phyloP scores from a whole-genome alignment of 2,888 invertebrate genomes.

The Chaetoderma sp. region DNA sequence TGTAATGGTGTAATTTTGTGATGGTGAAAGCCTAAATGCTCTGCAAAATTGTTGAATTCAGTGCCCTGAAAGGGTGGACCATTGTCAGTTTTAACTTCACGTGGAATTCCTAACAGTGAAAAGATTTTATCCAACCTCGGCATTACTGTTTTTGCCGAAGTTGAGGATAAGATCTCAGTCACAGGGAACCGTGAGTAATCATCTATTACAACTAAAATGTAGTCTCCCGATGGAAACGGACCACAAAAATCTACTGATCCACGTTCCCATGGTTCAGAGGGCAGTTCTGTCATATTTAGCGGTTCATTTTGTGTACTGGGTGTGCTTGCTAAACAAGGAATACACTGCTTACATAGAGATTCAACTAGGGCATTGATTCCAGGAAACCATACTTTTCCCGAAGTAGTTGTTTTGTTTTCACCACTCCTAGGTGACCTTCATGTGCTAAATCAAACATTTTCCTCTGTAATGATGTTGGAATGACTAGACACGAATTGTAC shows the following conservation, averaged over 20 bases:
- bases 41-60: conserved; percentile 18
- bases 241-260: conserved; percentile 15
- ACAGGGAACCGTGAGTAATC: conserved; percentile 23
- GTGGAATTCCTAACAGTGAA: conserved; percentile 5
- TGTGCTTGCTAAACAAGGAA: conserved; percentile 24
- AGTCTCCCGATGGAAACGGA: conserved; percentile 16
- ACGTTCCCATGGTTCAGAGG: conserved; percentile 16
- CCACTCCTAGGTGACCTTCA: conserved; percentile 40
- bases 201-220: conserved; percentile 27
- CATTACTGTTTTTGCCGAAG: conserved; percentile 17
- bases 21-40: conserved; percentile 17
- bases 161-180: conserved; percentile 16
- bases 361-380: conserved; percentile 39
- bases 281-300: conserved; percentile 20
- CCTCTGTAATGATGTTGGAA: conserved; percentile 31
- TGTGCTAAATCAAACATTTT: conserved; percentile 38
- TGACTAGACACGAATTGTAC: conserved; percentile 21
- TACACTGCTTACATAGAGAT: conserved; percentile 8
- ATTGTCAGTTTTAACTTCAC: conserved; percentile 6
- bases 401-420: conserved; percentile 39
- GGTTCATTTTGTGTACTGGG: conserved; percentile 17
- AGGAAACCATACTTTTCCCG: conserved; percentile 46
- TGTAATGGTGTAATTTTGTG: too few relatives aligned
- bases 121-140: conserved; percentile 20
- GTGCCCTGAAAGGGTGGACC: conserved; percentile 10